Base-by-base conservation (phyloP, 2,113 vertebrate species). In the Pipra filicauda region DNA sequence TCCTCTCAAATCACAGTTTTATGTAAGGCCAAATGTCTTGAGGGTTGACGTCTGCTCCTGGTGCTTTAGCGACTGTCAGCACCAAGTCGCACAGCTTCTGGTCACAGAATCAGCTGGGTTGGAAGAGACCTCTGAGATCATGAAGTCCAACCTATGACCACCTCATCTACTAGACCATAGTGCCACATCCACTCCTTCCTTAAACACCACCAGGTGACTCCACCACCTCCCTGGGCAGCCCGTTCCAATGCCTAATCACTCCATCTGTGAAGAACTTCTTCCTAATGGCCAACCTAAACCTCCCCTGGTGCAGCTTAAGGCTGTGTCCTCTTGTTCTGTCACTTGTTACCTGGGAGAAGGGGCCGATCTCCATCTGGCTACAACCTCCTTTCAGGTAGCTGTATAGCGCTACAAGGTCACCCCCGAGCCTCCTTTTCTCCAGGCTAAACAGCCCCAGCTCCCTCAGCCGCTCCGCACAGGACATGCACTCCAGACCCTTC, bases 151-250 rank as follows among this genome's bases (percentile, higher is more conserved):
- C n/a, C 17, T 48, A 21, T 13, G 55, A 9, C 35, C 39, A 39
- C 20, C 19, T 0, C 5, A 20, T 8, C 39, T 51, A 0, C 24
- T 1, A 18, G 31, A 48, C 33, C 37, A 20, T 0, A 23, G 51
- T 3, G 44, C 69, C 52, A 43, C 0, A 5, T 8, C 8, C 28
- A 23, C 9, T 16, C 33, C 4, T 23, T 28, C 43, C 43, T 23
- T 13, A 11, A 5, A 24, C 37, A 20, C 19, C 3, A 2, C 12
- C 44, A 17, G 15, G 27, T 4, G 59, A 28, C 15, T 33, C 27
- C 52, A 52, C 1, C 22, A 6, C 18, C 2, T 16, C 59, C 44
- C 37, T 7, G 44, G 33, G 15, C 52, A 58, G 10, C 1, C 35
- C 70, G 2, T 12, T 46, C 70, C 44, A 21, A 30, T 30, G 27